These are phyloP conservation scores for Hypomecis punctinalis DNA, from an alignment of 2,888 invertebrate species.

Conservation along the genomic window DNA sequence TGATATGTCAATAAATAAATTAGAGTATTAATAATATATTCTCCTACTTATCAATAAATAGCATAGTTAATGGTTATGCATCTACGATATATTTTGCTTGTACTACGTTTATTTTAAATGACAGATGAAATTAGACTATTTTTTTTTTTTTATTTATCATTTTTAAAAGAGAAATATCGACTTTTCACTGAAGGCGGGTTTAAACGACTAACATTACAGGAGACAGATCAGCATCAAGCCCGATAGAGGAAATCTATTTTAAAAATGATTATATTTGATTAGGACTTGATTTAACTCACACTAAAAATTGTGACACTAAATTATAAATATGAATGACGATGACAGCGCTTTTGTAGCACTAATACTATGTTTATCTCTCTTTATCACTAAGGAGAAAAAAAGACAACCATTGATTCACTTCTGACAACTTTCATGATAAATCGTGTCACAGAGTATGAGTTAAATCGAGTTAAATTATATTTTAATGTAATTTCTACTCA, in stretches of 20 bases:
- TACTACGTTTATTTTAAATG: constrained; percentile 33
- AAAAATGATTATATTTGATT: background rate
- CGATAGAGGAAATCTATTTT: constrained; percentile 11
- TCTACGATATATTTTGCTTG: constrained; percentile 37
- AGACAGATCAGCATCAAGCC: constrained; percentile 31
- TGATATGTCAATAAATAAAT: constrained; percentile 24
- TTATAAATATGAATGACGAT: background rate
- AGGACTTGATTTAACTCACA: background rate
- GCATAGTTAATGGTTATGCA: constrained; percentile 30
- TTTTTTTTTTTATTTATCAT: constrained; percentile 32
- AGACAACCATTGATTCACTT: background rate
- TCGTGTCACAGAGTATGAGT: background rate
- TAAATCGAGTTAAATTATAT: background rate
- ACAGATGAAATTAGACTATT: constrained; percentile 29
- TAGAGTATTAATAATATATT: constrained; percentile 19
- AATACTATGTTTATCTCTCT: background rate
- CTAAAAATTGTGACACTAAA: background rate
- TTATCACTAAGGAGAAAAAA: background rate
- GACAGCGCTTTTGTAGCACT: background rate
- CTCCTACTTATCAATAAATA: constrained; percentile 30
- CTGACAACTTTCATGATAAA: no score
- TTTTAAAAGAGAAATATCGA: constrained; percentile 25
- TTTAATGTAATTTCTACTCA: background rate
- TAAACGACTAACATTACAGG: constrained; percentile 16
- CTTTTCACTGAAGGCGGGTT: constrained; percentile 21